Evolutionary conservation across 2,888 invertebrate species (phyloP).

Genomic region (Spisula subtruncata): DNA sequence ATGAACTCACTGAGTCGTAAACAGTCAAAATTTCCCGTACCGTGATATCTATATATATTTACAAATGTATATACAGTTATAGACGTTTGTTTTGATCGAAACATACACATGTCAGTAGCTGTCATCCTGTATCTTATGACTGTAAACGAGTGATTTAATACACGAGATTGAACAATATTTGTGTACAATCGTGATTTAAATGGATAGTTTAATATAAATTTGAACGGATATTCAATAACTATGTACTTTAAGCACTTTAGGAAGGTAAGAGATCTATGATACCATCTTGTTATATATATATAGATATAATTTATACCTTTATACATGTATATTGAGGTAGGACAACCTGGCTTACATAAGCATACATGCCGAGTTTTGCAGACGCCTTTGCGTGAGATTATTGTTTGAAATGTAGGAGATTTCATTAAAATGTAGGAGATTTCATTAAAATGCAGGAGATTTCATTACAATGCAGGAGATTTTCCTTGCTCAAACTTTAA

Average conservation of each 20-base stretch:
- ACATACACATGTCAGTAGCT: not conserved
- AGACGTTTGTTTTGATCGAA: not conserved
- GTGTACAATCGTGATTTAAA: not conserved
- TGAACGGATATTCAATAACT: conserved; percentile 18
- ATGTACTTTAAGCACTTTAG: conserved; percentile 21
- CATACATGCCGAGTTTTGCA: too few relatives aligned
- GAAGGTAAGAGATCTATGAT: not conserved
- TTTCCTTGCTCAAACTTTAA: too few relatives aligned
- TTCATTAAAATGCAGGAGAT: too few relatives aligned
- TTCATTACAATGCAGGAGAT: too few relatives aligned
- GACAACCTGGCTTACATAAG: too few relatives aligned
- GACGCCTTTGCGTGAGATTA: too few relatives aligned
- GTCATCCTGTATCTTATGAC: not conserved
- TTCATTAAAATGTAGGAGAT: too few relatives aligned
- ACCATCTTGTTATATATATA: not conserved
- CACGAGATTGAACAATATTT: not conserved
- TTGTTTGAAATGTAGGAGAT: too few relatives aligned
- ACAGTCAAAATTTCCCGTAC: not conserved
- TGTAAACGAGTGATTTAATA: not conserved
- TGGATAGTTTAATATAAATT: not conserved
- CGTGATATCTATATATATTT: not conserved
- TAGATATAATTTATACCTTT: not conserved
- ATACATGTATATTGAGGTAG: too few relatives aligned
- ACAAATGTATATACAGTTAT: not conserved
- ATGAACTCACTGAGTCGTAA: conserved; percentile 8